Evolutionary conservation across 2,797 vertebrate genomes (phyloP).

Genomic region (Phataginus tricuspis): DNA sequence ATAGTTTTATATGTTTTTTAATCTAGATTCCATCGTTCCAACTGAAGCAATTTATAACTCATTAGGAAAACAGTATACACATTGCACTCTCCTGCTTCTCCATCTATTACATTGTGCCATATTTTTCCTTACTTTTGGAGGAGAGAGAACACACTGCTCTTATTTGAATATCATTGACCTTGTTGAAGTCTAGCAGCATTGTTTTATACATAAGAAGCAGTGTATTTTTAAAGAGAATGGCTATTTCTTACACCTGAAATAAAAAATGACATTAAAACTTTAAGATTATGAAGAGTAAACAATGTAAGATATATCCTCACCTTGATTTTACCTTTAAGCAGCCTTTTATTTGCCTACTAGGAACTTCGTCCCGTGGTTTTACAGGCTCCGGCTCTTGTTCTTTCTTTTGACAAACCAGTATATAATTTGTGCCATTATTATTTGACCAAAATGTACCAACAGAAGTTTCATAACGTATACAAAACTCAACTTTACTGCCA

Average conservation of each 20-base stretch:
- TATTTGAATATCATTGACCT: slow-evolving; percentile 10
- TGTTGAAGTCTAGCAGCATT: background rate
- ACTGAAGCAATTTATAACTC: background rate
- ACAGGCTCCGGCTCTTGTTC: slow-evolving; percentile 80
- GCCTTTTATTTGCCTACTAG: slow-evolving; percentile 91
- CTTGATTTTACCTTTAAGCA: slow-evolving; percentile 92
- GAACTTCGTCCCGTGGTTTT: slow-evolving; percentile 84
- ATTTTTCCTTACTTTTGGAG: slow-evolving; percentile 1
- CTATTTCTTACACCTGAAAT: slow-evolving; percentile 52
- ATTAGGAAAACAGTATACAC: background rate
- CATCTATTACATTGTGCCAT: background rate
- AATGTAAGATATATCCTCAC: slow-evolving; percentile 86
- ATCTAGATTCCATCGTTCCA: background rate
- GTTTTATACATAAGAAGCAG: background rate
- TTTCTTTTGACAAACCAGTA: slow-evolving; percentile 92
- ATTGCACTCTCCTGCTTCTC: background rate
- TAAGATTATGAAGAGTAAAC: slow-evolving; percentile 59
- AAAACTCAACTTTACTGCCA: slow-evolving; percentile 93
- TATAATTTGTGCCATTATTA: slow-evolving; percentile 93
- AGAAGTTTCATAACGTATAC: slow-evolving; percentile 94
- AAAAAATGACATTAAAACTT: slow-evolving; percentile 32
- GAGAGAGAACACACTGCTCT: background rate
- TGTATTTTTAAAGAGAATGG: slow-evolving; percentile 26
- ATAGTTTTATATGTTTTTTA: background rate
- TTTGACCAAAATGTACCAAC: slow-evolving; percentile 95